Evolutionary conservation across 2,797 vertebrate genomes (phyloP).

Genomic region (Tapera naevia): DNA sequence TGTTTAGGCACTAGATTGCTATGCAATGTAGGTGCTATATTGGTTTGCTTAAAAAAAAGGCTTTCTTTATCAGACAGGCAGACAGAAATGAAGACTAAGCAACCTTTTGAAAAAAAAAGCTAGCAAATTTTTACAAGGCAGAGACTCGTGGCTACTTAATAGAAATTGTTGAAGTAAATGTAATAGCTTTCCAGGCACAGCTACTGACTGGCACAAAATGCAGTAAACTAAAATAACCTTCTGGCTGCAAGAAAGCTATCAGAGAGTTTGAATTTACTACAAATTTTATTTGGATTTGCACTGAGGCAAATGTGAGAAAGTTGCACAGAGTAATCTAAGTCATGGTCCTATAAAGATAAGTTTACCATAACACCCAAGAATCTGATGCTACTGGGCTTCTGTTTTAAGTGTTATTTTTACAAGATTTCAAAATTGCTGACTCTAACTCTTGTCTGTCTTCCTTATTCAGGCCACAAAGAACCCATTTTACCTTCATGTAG

Average conservation of each 20-base stretch:
- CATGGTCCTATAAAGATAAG: background rate
- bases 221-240: background rate
- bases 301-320: background rate
- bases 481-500: constrained; percentile 98
- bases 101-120: background rate
- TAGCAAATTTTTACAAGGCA: background rate
- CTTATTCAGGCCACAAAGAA: constrained; percentile 93
- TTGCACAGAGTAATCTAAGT: background rate
- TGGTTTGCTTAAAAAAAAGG: background rate
- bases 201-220: background rate
- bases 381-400: background rate
- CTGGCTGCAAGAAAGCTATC: background rate
- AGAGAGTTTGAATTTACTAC: background rate
- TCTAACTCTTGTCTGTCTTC: background rate
- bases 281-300: background rate
- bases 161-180: background rate
- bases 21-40: background rate
- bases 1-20: background rate
- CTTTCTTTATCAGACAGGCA: background rate
- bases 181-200: background rate
- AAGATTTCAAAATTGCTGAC: background rate
- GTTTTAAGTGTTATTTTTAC: constrained; percentile 4
- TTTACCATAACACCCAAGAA: background rate
- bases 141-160: background rate
- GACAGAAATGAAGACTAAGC: background rate